Evolutionary conservation across 2,888 invertebrate genomes (phyloP), one percentile per base, ranked within the genome.

Genomic region (Ophion ellenae): DNA sequence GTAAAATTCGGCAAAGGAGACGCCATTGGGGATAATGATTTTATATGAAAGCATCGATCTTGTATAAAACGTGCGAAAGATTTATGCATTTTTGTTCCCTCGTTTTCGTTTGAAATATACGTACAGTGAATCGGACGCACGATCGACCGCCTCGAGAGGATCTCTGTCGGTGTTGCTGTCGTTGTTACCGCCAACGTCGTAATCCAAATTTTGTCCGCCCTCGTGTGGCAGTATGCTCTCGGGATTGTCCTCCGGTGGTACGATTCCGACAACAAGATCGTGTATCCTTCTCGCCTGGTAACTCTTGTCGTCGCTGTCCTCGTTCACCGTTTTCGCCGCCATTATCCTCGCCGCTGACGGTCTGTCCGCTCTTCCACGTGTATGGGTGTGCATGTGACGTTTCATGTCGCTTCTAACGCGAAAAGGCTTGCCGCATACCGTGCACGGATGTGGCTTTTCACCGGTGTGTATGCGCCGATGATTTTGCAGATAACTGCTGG

Each of bases 391-490:
- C 92, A 96, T 95, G 92, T 98, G 98, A 0, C 98, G 95, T 79
- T 97, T 97, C 95, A 98, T 96, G 93, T 98, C 98, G 20, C 97
- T 97, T 2, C 97, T 95, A 0, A 97, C 97, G 69, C 98, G 96
- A 94, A 98, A 98, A 40, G 96, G 96, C 92, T 98, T 98, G 0
- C 96, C 96, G 92, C 98, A 98, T 0, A 97, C 95, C 0, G 95
- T 94, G 90, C 98, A 98, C 9, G 96, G 95, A 94, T 97, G 96
- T 0, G 98, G 97, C 88, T 97, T 97, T 91, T 97, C 97, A 3
- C 97, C 98, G 24, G 98, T 98, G 90, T 98, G 98, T 81, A 97
- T 97, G 87, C 97, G 95, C 90, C 97, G 95, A 93, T 98, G 98
- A 90, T 96, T 97, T 90, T 97, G 97, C 11, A 98, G 93, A 94